Evolutionary conservation across 2,113 vertebrate species (phyloP).

Genomic region (Oncorhynchus masou): DNA sequence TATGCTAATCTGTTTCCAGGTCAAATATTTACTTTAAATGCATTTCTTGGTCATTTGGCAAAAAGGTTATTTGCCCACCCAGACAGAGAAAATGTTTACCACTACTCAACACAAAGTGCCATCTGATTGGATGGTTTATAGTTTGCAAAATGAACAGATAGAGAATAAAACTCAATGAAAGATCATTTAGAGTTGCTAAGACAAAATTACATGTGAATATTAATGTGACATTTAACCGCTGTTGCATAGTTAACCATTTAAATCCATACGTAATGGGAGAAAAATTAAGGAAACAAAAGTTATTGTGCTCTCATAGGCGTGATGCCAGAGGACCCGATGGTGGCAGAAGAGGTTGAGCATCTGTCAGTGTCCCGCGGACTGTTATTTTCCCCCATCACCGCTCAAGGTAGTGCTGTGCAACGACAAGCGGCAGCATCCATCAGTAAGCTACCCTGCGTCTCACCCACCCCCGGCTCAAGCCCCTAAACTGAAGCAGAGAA

Average conservation of each 20-base stretch:
- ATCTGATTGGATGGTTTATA: background rate
- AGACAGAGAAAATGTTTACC: too few species aligned
- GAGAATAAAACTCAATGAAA: background rate
- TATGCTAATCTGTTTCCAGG: too few species aligned
- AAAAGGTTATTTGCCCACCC: too few species aligned
- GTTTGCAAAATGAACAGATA: background rate
- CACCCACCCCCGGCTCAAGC: constrained; percentile 34
- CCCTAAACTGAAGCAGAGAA: constrained; percentile 23
- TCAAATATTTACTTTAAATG: background rate
- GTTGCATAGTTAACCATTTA: background rate
- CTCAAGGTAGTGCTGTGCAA: constrained; percentile 39
- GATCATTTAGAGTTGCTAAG: background rate
- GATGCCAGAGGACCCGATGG: constrained; percentile 21
- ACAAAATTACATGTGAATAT: background rate
- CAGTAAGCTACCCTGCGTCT: constrained; percentile 32
- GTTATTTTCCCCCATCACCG: constrained; percentile 25
- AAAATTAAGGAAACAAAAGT: background rate
- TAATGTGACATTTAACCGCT: background rate
- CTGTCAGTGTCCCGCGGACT: constrained; percentile 28
- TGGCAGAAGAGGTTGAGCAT: constrained; percentile 24
- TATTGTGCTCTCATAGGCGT: constrained; percentile 14
- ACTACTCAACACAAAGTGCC: background rate
- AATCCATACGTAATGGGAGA: background rate
- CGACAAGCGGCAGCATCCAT: constrained; percentile 65
- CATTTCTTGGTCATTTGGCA: too few species aligned